Evolutionary conservation across 1,140 invertebrate species (phyloP).

Genomic region (Brachionus plicatilis): DNA sequence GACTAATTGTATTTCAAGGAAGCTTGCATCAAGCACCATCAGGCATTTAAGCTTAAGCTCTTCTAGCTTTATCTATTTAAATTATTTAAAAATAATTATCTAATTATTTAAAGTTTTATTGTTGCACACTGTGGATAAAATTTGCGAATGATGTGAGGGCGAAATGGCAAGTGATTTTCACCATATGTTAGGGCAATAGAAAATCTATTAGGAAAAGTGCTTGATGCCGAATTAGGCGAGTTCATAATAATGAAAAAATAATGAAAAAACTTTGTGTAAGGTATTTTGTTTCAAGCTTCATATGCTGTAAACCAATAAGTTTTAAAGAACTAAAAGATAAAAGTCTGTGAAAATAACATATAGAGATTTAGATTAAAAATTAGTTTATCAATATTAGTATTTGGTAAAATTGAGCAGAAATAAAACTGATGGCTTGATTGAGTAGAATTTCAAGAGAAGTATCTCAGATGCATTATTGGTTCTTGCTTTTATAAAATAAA

Average conservation of each 20-base stretch:
- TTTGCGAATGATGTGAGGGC: neutral
- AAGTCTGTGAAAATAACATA: slow-evolving; percentile 24
- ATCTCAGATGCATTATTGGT: neutral
- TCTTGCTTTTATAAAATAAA: neutral
- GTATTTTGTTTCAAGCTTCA: slow-evolving; percentile 3
- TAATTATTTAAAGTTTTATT: neutral
- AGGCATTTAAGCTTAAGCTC: neutral
- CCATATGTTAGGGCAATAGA: neutral
- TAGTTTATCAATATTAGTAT: slow-evolving; percentile 18
- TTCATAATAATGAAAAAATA: neutral
- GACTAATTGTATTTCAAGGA: neutral
- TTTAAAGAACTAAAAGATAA: slow-evolving; percentile 19
- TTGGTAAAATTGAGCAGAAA: neutral
- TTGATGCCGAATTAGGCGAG: neutral
- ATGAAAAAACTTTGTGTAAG: neutral
- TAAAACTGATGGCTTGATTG: neutral
- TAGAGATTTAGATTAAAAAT: slow-evolving; percentile 25
- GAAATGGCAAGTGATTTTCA: neutral
- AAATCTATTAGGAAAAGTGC: neutral
- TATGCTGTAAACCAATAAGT: slow-evolving; percentile 1
- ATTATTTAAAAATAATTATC: neutral
- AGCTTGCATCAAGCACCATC: neutral
- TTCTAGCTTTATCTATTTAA: neutral
- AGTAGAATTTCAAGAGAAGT: neutral
- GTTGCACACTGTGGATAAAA: neutral